A percentile compares a stretch with the other conserved stretches of the same genome.
These are phyloP conservation scores for Falco columbarius DNA, from an alignment of 2,797 vertebrate species.

Conservation along the genomic window DNA sequence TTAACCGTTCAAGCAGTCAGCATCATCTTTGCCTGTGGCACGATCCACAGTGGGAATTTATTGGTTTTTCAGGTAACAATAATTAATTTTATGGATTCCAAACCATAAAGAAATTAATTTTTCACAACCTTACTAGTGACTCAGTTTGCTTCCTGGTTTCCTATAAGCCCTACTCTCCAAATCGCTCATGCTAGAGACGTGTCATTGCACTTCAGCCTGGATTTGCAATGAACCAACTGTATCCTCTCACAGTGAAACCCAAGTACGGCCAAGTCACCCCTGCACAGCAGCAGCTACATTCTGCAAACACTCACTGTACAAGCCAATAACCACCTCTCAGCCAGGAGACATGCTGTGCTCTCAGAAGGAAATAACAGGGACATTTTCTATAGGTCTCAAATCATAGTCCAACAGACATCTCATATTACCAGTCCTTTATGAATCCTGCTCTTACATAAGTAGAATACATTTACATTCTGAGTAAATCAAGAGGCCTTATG, in stretches of 20 bases:
- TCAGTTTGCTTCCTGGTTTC: not conserved
- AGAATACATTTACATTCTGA: not conserved
- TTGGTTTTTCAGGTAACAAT: not conserved
- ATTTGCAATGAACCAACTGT: not conserved
- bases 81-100: not conserved
- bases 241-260: not conserved
- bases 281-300: accelerated
- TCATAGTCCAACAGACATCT: no score
- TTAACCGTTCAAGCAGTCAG: not conserved
- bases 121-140: not conserved
- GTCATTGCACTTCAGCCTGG: not conserved
- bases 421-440: not conserved
- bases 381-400: not conserved
- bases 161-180: not conserved
- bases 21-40: not conserved
- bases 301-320: accelerated
- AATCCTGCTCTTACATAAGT: not conserved
- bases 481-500: not conserved
- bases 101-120: not conserved
- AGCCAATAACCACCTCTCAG: not conserved
- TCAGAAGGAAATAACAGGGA: not conserved
- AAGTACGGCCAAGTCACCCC: not conserved
- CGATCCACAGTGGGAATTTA: not conserved
- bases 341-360: not conserved
- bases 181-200: accelerated